Conservation (phyloP, 2,113 vertebrate species). For the Heliornis fulica region DNA sequence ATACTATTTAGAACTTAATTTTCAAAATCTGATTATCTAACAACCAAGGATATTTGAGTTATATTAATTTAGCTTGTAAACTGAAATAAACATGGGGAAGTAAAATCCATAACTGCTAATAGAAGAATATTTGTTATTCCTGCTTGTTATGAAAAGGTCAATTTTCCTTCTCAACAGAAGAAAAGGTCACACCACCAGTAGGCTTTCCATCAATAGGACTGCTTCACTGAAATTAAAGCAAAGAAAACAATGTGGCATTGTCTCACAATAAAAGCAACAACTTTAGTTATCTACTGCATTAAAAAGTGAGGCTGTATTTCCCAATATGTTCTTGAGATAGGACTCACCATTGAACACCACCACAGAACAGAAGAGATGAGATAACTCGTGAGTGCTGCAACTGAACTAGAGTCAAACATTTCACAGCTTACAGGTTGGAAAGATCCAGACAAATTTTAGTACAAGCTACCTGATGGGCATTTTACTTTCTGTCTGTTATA, state of each 20-base stretch:
- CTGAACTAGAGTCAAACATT: background rate
- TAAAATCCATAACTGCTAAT: background rate
- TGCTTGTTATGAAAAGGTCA: background rate
- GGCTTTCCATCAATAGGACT: background rate
- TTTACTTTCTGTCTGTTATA: background rate
- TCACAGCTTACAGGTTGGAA: background rate
- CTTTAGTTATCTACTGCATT: background rate
- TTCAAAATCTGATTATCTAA: background rate
- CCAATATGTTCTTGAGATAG: background rate
- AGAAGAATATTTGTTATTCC: background rate
- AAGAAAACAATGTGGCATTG: background rate
- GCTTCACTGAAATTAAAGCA: background rate
- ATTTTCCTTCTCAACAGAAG: background rate
- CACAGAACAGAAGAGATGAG: background rate
- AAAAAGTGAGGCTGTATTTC: slow-evolving; percentile 23
- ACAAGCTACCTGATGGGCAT: background rate
- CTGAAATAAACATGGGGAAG: background rate
- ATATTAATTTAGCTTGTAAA: background rate
- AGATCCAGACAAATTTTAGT: background rate
- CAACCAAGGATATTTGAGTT: background rate
- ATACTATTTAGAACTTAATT: background rate
- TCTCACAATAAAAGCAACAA: background rate
- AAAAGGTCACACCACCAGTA: background rate
- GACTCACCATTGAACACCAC: background rate
- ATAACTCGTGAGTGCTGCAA: background rate